phyloP scores from a whole-genome alignment of 2,113 vertebrate genomes.

The Emydocephalus ijimae region DNA sequence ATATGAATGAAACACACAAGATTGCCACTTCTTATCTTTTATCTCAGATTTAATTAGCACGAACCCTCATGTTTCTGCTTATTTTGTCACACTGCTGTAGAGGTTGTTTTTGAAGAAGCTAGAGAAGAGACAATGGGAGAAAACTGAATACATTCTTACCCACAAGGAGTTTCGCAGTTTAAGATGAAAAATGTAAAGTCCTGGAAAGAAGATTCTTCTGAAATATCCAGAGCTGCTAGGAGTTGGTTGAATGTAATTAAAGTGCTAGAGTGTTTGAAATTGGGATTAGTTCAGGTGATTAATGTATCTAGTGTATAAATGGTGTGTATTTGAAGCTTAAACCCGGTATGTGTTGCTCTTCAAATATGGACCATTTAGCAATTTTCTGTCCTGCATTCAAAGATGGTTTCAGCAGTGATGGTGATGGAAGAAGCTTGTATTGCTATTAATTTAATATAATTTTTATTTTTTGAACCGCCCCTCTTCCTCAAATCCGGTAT shows the following conservation, averaged over 20 bases:
- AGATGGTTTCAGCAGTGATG: neutral
- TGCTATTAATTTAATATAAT: neutral
- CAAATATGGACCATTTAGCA: neutral
- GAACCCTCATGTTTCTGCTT: neutral
- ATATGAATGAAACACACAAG: neutral
- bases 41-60: neutral
- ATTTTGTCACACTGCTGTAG: neutral
- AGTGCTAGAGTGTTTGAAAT: neutral
- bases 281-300: neutral
- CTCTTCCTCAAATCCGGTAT: neutral
- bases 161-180: neutral
- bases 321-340: neutral
- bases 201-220: neutral
- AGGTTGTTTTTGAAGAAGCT: neutral
- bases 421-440: neutral
- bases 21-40: neutral
- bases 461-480: neutral
- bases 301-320: neutral
- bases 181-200: neutral
- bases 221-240: neutral
- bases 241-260: neutral
- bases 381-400: neutral
- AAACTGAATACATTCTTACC: neutral
- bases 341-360: neutral
- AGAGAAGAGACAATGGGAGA: neutral